Evolutionary conservation across 2,888 invertebrate species (phyloP).

Genomic region (Campopleginae sp.): DNA sequence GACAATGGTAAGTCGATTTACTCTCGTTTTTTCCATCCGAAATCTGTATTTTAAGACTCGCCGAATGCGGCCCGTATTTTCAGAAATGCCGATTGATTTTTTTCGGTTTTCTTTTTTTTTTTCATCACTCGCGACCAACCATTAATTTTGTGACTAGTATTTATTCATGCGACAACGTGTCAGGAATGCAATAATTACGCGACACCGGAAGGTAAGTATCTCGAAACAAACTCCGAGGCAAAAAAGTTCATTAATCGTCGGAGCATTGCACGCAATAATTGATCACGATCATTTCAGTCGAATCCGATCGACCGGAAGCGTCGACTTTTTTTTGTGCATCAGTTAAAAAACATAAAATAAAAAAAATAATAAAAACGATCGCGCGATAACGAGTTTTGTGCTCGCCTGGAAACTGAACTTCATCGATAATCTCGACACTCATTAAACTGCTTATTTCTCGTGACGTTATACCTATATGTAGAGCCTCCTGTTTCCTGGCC

Average conservation of each 20-base stretch:
- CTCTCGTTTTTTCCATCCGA: constrained; percentile 1
- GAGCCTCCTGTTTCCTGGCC: constrained; percentile 20
- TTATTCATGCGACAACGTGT: neutral
- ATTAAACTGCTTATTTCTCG: constrained; percentile 57
- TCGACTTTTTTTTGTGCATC: neutral
- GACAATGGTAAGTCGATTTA: constrained; percentile 89
- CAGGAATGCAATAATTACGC: neutral
- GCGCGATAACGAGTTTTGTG: constrained; percentile 22
- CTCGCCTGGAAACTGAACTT: constrained; percentile 56
- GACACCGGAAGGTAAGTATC: neutral
- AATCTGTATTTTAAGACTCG: neutral
- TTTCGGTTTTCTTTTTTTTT: neutral
- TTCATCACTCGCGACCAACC: neutral
- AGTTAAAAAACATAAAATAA: neutral
- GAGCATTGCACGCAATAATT: neutral
- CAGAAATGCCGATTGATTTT: neutral
- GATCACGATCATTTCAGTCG: neutral
- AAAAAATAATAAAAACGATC: constrained; percentile 5
- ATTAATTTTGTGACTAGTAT: neutral
- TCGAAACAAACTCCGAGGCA: neutral
- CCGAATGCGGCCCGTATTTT: too few species aligned
- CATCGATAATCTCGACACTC: constrained; percentile 54
- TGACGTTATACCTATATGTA: constrained; percentile 9
- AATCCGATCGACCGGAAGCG: neutral
- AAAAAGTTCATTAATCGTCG: neutral